Evolutionary conservation across 2,888 invertebrate species (phyloP), one percentile per base, ranked within the genome.

Genomic region (Hypomecis atomaria): DNA sequence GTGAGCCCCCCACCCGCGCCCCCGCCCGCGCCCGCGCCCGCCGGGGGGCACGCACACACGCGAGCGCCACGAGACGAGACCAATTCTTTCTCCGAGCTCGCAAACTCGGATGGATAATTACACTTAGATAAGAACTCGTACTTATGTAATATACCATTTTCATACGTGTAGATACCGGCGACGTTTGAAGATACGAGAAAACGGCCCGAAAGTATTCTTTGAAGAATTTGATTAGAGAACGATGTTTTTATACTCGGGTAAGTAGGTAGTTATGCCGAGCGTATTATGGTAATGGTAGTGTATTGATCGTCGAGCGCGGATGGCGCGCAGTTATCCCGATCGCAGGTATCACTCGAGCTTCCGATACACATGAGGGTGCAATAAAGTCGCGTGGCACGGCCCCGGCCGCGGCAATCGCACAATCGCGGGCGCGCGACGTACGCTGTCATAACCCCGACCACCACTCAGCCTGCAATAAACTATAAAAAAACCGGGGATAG

Each of bases 41-140:
- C 67, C 56, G 55, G 53, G 57, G 36, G 52, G 44, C 47, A 43
- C 65, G 38, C 71, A 72, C 72, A 76, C 75, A 75, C 75, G 71
- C 80, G 70, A 78, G 66, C 78, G 78, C 81, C 78, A 78, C 59
- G 68, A 76, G 81, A 83, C 82, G 82, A 81, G 83, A 85, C 84
- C 88, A 87, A 91, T 90, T 91, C 90, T 92, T 90, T 90, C 88
- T 88, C 85, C 79, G 85, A 83, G 87, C 87, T 89, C 89, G 87
- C 88, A 89, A 90, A 90, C 90, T 89, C 84, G 86, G 83, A 81
- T 83, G 89, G 90, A 91, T 92, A 92, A 92, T 92, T 92, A 91
- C 89, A 89, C 86, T 86, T 86, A 87, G 90, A 89, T 89, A 86
- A 82, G 85, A 87, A 84, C 83, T 83, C 83, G 81, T 80, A 80